phyloP scores from a whole-genome alignment of 2,113 vertebrate species.

The Entosphenus tridentatus region DNA sequence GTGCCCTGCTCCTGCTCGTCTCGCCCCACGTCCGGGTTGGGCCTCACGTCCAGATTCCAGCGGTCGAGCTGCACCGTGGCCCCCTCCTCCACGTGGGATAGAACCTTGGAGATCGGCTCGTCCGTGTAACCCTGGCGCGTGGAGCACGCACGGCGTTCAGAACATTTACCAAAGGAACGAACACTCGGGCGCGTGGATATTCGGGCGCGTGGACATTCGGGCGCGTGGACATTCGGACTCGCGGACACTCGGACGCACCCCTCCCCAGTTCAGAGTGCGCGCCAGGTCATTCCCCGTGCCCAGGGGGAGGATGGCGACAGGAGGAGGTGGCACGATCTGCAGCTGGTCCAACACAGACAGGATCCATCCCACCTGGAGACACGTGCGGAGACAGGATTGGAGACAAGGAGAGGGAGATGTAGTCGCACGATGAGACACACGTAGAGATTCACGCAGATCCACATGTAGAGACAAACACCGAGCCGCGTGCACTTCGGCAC shows the following conservation, averaged over 20 bases:
- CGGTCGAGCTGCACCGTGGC: conserved; percentile 42
- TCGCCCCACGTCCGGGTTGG: conserved; percentile 37
- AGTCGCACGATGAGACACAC: too few relatives aligned
- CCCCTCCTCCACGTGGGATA: conserved; percentile 44
- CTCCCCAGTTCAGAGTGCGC: conserved; percentile 85
- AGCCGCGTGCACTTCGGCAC: too few relatives aligned
- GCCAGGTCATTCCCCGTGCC: conserved; percentile 86
- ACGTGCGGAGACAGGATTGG: background rate
- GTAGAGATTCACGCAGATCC: background rate
- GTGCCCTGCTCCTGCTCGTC: conserved; percentile 25
- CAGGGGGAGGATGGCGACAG: conserved; percentile 73
- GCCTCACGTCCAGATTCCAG: conserved; percentile 45
- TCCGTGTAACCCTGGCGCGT: conserved; percentile 34
- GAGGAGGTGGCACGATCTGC: conserved; percentile 42
- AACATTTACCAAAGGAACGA: background rate
- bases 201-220: background rate
- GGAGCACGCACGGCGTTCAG: background rate
- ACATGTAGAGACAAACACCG: background rate
- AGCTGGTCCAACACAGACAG: conserved; percentile 41
- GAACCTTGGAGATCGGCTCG: conserved; percentile 42
- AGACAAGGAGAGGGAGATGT: background rate
- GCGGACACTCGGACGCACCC: conserved; percentile 24
- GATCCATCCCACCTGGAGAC: conserved; percentile 42
- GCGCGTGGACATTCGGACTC: background rate
- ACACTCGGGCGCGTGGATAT: background rate